A percentile compares a stretch with the other conserved stretches of the same genome.
These are phyloP conservation scores for Taxidea taxus DNA, from an alignment of 2,113 vertebrate genomes.

Conservation along the genomic window DNA sequence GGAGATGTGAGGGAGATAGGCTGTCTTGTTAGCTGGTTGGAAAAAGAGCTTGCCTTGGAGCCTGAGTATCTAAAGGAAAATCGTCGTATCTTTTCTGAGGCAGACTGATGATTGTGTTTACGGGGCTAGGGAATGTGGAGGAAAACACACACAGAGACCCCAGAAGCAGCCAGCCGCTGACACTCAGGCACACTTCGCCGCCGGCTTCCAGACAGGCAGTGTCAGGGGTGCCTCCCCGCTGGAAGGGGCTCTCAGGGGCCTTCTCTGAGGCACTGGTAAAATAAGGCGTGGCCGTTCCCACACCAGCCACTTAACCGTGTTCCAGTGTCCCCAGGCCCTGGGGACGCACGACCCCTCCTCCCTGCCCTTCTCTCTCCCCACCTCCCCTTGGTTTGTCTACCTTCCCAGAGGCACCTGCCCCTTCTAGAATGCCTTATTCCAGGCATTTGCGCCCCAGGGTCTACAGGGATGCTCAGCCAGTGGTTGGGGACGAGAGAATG, in stretches of 20 bases:
- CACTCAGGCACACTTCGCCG: background rate
- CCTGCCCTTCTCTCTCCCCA: background rate
- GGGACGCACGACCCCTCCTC: background rate
- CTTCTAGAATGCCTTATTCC: fast-evolving
- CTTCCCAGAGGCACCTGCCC: fast-evolving
- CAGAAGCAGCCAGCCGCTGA: background rate
- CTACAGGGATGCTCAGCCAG: fast-evolving
- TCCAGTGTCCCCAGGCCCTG: too few species aligned
- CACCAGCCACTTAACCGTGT: background rate
- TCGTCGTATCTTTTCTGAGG: background rate
- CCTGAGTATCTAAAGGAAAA: conserved; percentile 66
- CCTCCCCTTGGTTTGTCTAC: fast-evolving
- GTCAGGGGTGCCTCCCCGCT: background rate
- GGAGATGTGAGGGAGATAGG: conserved; percentile 59
- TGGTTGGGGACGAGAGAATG: fast-evolving
- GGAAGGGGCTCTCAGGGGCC: background rate
- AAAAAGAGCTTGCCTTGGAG: conserved; percentile 74
- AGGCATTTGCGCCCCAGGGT: background rate
- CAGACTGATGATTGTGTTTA: conserved; percentile 62
- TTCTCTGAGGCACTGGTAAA: background rate
- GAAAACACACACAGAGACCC: background rate
- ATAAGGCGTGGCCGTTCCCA: background rate
- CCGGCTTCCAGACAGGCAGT: too few species aligned
- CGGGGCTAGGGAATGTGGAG: conserved; percentile 56
- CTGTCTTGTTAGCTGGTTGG: conserved; percentile 67